phyloP scores from a whole-genome alignment of 2,797 vertebrate genomes.

The Potorous gilbertii region DNA sequence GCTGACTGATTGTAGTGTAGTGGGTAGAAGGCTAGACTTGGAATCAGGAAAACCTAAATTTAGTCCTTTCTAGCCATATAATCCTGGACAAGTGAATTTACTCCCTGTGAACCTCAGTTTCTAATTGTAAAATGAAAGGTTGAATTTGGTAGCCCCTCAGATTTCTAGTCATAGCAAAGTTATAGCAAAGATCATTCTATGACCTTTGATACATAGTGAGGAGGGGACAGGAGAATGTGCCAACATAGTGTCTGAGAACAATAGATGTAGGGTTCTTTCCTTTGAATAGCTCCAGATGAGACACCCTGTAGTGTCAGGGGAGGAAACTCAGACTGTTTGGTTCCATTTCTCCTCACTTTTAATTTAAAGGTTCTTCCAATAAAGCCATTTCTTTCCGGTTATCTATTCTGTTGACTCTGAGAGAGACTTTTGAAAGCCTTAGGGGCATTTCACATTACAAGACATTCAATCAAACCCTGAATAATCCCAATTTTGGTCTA shows the following conservation, averaged over 20 bases:
- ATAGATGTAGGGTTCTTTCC: not conserved
- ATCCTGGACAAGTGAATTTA: not conserved
- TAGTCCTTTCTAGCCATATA: not conserved
- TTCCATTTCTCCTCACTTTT: not conserved
- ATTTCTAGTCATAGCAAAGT: not conserved
- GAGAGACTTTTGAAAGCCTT: not conserved
- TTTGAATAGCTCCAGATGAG: not conserved
- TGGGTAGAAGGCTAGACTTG: not conserved
- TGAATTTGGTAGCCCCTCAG: not conserved
- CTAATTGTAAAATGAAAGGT: not conserved
- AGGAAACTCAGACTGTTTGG: not conserved
- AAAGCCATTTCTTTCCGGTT: not conserved
- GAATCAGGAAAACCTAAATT: not conserved
- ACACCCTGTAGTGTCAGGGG: not conserved
- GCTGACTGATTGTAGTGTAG: not conserved
- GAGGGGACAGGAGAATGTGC: not conserved
- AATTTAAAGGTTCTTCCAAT: conserved; percentile 4
- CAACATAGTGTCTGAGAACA: not conserved
- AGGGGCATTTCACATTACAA: not conserved
- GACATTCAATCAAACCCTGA: conserved; percentile 9
- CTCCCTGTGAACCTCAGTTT: not conserved
- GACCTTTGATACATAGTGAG: not conserved
- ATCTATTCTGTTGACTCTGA: conserved; percentile 1
- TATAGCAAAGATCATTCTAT: not conserved
- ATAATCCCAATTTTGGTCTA: conserved; percentile 2